Evolutionary conservation across 2,113 vertebrate genomes (phyloP), one percentile per base, ranked within the genome.

Genomic region (Paramormyrops kingsleyae): DNA sequence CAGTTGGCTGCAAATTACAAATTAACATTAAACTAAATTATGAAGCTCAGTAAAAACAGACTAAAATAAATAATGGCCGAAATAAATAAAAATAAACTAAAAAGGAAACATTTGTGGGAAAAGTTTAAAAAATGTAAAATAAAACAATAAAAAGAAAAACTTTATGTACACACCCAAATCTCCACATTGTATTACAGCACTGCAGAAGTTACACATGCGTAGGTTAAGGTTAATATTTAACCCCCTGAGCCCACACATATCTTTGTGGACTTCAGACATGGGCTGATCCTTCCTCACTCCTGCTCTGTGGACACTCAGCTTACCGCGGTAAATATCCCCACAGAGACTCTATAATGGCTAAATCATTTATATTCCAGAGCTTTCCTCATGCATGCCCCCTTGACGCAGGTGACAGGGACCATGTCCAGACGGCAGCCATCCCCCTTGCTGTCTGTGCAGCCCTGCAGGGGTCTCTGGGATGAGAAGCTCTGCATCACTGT

Each of bases 401-500:
- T 42, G 7, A 24, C 24, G 9, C 24, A 49, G 83, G 46, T 86
- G 50, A 35, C n/a, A 1, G 88, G 89, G 0, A 88, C 35, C 70
- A 92, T 92, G 92, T 50, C 89, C 0, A 31, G 12, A n/a, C 0
- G 0, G n/a, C 8, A 5, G 5, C 42, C 10, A 0, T 31, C 24
- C 27, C 49, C 91, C 7, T 0, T 94, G 0, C 88, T 96, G n/a
- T 93, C 92, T 0, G 88, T 95, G 0, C 13, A 9, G 13, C 96
- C 96, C 24, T 80, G 5, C 5, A 94, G 95, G 85, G 94, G 91
- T 27, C 88, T 52, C n/a, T 91, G 94, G 2, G 95, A 96, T 0
- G 94, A 96, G 92, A 89, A 62, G 88, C 59, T 96, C 74, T 80
- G 59, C 39, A 92, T 96, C 12, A 0, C 59, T 66, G 93, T 96